These are phyloP conservation scores for Amphiprion ocellaris DNA, from an alignment of 2,113 vertebrate genomes.

Conservation along the genomic window DNA sequence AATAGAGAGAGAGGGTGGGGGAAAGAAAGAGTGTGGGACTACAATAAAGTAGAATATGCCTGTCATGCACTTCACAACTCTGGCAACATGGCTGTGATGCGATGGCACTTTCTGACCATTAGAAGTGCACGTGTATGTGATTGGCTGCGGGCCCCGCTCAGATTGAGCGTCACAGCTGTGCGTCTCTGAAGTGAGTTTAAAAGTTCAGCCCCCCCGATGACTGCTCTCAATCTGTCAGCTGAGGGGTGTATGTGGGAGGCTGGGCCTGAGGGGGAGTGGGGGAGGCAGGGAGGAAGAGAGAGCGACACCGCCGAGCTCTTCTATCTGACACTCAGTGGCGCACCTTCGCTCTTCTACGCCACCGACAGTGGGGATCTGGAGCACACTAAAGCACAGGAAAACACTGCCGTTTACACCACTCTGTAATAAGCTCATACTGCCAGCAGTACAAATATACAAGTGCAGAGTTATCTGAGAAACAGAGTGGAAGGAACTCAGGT, in stretches of 20 bases:
- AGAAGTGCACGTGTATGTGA: constrained; percentile 35
- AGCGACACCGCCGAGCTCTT: constrained; percentile 37
- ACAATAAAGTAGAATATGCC: constrained; percentile 12
- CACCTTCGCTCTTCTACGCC: constrained; percentile 60
- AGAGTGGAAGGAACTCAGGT: constrained; percentile 23
- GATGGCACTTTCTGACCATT: constrained; percentile 50
- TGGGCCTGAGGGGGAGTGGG: constrained; percentile 60
- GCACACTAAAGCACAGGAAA: constrained; percentile 49
- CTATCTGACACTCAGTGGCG: constrained; percentile 62
- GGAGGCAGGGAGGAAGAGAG: constrained; percentile 5
- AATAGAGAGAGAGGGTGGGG: constrained; percentile 9
- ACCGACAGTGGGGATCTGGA: constrained; percentile 52
- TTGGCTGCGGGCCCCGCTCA: constrained; percentile 52
- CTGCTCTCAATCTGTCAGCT: constrained; percentile 85
- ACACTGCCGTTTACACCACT: constrained; percentile 39
- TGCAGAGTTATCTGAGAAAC: not conserved
- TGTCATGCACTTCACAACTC: constrained; percentile 20
- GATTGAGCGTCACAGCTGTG: constrained; percentile 62
- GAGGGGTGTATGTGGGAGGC: constrained; percentile 65
- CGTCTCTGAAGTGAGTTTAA: constrained; percentile 72
- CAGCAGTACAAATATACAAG: not conserved
- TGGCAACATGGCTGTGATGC: not conserved
- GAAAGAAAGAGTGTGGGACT: not conserved
- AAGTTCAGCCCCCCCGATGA: constrained; percentile 79
- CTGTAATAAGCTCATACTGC: constrained; percentile 46